These are phyloP conservation scores for Hermatobates lingyangjiaoensis DNA, from an alignment of 1,140 invertebrate genomes.

Conservation along the genomic window DNA sequence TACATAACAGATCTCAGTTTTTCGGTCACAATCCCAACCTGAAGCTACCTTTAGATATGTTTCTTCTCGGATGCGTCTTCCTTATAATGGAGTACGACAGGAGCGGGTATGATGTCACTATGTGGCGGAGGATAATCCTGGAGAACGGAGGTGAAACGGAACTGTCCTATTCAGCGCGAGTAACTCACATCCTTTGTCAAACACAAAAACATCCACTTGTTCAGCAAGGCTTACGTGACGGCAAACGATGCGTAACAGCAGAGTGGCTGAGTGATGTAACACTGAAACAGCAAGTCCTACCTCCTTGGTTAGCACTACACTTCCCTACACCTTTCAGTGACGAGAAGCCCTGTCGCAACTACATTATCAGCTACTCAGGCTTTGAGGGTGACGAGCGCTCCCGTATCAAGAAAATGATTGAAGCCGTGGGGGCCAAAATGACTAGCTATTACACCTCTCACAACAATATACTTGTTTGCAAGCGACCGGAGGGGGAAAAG, in stretches of 20 bases:
- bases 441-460: constrained; percentile 34
- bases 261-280: constrained; percentile 89
- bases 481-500: constrained; percentile 64
- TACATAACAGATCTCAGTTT: constrained; percentile 27
- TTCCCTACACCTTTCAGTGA: constrained; percentile 59
- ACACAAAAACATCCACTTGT: constrained; percentile 75
- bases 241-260: constrained; percentile 73
- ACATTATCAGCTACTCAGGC: constrained; percentile 58
- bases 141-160: constrained; percentile 82
- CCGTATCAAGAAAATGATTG: constrained; percentile 66
- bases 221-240: constrained; percentile 62
- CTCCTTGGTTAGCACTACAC: constrained; percentile 82
- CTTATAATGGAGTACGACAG: constrained; percentile 57
- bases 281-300: constrained; percentile 57
- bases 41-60: constrained; percentile 72
- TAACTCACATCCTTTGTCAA: constrained; percentile 82
- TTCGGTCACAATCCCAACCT: constrained; percentile 73
- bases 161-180: constrained; percentile 53
- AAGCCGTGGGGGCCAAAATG: constrained; percentile 66
- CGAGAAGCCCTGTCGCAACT: constrained; percentile 35
- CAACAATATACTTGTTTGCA: constrained; percentile 34
- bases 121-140: constrained; percentile 68
- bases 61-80: constrained; percentile 81
- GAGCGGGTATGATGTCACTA: constrained; percentile 31
- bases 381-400: constrained; percentile 67